Base-by-base conservation (phyloP, 2,888 invertebrate species). In the Lithophane socia region DNA sequence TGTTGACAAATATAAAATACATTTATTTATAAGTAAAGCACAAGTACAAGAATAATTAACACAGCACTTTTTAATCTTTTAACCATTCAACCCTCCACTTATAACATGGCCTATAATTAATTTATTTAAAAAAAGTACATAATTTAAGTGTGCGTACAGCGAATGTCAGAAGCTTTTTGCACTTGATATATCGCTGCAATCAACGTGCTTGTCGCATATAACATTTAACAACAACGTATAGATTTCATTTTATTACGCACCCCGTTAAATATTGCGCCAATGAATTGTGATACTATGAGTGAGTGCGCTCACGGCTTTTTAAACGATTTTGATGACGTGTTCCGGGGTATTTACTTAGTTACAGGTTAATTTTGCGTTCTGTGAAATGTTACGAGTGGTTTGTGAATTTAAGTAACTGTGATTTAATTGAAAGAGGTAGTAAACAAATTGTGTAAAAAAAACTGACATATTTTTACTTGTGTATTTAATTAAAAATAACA, bases 131-230 rank as follows among this genome's bases (percentile, higher is more conserved):
- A 81, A 82, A 83, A 72, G 58, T 65, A 75, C 75, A 80, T 80
- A 69, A 78, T 75, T 77, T 81, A 82, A 79, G 77, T 75, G 80
- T 77, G 75, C 69, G 56, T 24, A 67, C 73, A 78, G 79, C 67
- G 82, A 77, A 80, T 79, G 84, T 87, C 89, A 86, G 83, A 77
- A 84, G 77, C 82, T 77, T 85, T 85, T 85, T 75, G 73, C 88
- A 66, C 77, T 87, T 93, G 92, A 93, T 90, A 91, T 92, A 93
- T 91, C 85, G 91, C 86, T 81, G 93, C 93, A 93, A 93, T 93
- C 93, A 93, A 92, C 93, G 86, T 84, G 85, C 58, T 61, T 88
- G 89, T 88, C 90, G 87, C 85, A 42, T 83, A 86, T 83, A 88
- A 86, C 90, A 88, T 90, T 90, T 87, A 89, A 89, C 90, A 88